Percentiles rank a stretch among this genome's conserved stretches.
Conservation (phyloP, 2,113 vertebrate species). For the Notarius quadriscutis region DNA sequence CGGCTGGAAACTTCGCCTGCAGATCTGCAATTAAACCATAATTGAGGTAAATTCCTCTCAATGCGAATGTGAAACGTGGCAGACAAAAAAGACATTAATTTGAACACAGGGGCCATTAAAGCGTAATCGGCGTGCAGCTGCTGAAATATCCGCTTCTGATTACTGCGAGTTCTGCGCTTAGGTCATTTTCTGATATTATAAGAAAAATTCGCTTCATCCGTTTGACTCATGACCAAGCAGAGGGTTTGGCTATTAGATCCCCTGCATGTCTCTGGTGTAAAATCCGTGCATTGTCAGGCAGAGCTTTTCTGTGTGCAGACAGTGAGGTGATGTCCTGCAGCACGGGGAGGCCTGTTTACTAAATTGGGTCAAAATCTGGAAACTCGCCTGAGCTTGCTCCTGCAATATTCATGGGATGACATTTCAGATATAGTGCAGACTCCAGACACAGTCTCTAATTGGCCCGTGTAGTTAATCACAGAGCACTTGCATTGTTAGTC, state of each 20-base stretch:
- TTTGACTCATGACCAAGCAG: background rate
- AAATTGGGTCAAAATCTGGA: conserved; percentile 61
- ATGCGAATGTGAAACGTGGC: conserved; percentile 35
- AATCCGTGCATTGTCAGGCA: conserved; percentile 19
- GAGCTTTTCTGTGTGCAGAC: conserved; percentile 30
- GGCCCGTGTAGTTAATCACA: conserved; percentile 55
- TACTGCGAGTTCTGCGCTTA: conserved; percentile 3
- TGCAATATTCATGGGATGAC: conserved; percentile 62
- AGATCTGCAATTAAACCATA: conserved; percentile 44
- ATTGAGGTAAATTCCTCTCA: conserved; percentile 40
- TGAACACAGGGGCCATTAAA: conserved; percentile 40
- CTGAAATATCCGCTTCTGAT: conserved; percentile 48
- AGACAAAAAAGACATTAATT: conserved; percentile 47
- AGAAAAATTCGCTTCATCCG: conserved; percentile 24
- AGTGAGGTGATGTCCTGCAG: conserved; percentile 35
- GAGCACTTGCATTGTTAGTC: conserved; percentile 32
- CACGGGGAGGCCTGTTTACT: conserved; percentile 53
- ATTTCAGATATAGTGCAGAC: conserved; percentile 57
- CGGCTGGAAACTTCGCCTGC: conserved; percentile 22
- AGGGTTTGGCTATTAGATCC: conserved; percentile 3
- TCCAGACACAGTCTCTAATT: conserved; percentile 58
- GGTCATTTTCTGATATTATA: conserved; percentile 18
- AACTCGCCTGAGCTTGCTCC: conserved; percentile 44
- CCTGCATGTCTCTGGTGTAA: conserved; percentile 2
- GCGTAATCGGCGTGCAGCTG: conserved; percentile 47